These are phyloP conservation scores for Peromyscus eremicus DNA, from an alignment of 2,797 vertebrate species.

Conservation along the genomic window DNA sequence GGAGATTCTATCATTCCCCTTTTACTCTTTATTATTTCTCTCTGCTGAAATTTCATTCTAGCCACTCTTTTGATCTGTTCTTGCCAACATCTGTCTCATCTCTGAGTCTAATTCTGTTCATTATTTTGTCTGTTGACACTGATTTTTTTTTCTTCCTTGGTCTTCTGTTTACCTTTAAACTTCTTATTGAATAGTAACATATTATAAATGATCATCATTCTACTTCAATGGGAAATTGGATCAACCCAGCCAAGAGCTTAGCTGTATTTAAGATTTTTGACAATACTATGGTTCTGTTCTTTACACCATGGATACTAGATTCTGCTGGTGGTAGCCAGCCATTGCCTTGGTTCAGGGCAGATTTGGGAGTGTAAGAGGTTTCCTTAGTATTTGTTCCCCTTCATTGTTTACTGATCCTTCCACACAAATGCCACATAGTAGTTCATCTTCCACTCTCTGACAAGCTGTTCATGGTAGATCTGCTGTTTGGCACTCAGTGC, in stretches of 20 bases:
- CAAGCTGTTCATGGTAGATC: too few relatives aligned
- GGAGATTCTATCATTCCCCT: background rate
- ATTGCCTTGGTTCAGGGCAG: background rate
- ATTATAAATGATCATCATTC: background rate
- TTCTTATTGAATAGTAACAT: background rate
- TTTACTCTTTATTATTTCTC: background rate
- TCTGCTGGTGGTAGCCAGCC: background rate
- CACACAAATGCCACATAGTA: accelerated
- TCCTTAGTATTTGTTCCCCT: background rate
- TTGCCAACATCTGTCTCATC: background rate
- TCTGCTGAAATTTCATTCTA: background rate
- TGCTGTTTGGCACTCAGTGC: background rate
- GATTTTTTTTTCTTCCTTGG: background rate
- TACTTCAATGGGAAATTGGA: background rate
- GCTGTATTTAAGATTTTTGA: background rate
- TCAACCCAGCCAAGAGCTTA: background rate
- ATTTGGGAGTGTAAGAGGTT: background rate
- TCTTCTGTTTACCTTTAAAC: background rate
- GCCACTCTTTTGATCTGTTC: background rate
- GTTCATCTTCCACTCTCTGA: background rate
- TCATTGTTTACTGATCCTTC: background rate
- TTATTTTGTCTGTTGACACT: background rate
- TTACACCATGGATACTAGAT: background rate
- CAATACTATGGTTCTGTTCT: background rate
- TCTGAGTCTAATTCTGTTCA: conserved; percentile 25